Conservation (phyloP, 1,140 invertebrate species). For the Reticulitermes speratus region DNA sequence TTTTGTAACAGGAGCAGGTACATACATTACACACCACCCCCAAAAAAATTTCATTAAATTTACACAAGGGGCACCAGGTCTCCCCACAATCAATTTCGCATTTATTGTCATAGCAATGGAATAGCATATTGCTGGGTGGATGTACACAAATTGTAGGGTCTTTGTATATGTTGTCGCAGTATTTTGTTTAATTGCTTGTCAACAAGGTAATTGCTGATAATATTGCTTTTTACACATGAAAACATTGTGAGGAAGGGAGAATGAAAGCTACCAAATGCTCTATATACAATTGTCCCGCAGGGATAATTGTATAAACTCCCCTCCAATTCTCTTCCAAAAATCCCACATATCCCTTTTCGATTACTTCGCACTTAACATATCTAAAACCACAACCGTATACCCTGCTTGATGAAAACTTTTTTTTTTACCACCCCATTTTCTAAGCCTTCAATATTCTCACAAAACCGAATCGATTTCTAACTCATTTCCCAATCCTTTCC, state of each 20-base stretch:
- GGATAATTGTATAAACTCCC: background rate
- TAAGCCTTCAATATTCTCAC: background rate
- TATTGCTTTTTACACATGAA: background rate
- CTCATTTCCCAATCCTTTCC: background rate
- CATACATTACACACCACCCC: background rate
- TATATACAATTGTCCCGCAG: background rate
- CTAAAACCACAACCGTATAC: background rate
- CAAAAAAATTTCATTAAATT: background rate
- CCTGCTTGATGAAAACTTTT: background rate
- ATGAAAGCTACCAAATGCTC: background rate
- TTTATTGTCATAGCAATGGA: background rate
- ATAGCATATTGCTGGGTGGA: background rate
- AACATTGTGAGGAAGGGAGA: background rate
- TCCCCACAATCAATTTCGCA: background rate
- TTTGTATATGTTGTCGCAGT: background rate
- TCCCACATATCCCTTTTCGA: background rate
- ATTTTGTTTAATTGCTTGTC: conserved; percentile 17
- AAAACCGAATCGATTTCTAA: background rate
- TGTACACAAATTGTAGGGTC: background rate
- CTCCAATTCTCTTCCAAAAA: background rate
- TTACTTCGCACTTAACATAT: background rate
- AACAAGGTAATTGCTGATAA: background rate
- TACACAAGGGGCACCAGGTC: background rate
- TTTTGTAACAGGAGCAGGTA: background rate
- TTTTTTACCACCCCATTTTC: background rate